Percentiles rank a stretch among this genome's conserved stretches.
phyloP scores from a whole-genome alignment of 2,797 vertebrate genomes.

The Argya squamiceps region DNA sequence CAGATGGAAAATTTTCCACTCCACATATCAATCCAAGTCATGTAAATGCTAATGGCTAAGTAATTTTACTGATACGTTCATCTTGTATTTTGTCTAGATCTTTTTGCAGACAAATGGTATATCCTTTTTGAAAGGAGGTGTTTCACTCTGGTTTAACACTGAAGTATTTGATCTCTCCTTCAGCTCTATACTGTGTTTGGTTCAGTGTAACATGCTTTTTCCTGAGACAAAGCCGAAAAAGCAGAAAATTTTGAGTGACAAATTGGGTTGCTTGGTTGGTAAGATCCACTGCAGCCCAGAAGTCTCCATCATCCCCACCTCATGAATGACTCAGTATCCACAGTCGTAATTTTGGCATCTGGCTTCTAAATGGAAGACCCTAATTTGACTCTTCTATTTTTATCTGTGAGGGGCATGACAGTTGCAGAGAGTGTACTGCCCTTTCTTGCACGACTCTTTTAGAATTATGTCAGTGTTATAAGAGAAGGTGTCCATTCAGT shows the following conservation, averaged over 20 bases:
- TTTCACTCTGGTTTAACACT: background rate
- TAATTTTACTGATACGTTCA: background rate
- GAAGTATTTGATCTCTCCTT: background rate
- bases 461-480: background rate
- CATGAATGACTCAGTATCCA: background rate
- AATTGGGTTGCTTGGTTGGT: background rate
- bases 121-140: background rate
- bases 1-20: background rate
- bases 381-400: background rate
- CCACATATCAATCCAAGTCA: background rate
- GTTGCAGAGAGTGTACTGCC: background rate
- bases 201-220: background rate
- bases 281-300: background rate
- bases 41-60: background rate
- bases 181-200: background rate
- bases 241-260: background rate
- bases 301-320: background rate
- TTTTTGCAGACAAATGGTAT: background rate
- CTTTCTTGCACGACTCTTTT: background rate
- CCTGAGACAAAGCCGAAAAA: background rate
- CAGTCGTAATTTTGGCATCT: background rate
- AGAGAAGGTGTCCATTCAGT: background rate
- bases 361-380: background rate
- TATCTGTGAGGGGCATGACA: background rate
- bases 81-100: background rate